Evolutionary conservation across 2,113 vertebrate species (phyloP).

Genomic region (Barbus barbus): DNA sequence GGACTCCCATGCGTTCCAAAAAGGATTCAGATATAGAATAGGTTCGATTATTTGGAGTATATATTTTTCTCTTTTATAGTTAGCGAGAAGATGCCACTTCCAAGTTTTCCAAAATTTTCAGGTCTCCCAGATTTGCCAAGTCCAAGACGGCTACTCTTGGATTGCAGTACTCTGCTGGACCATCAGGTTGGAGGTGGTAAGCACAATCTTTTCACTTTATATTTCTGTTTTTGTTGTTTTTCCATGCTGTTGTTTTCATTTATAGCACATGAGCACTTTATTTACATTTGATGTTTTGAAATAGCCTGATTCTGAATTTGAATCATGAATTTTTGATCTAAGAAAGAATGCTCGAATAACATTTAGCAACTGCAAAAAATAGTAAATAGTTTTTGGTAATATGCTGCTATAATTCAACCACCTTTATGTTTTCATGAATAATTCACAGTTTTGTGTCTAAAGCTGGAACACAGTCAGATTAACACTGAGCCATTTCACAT

Average conservation of each 20-base stretch:
- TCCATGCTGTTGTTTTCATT: not conserved
- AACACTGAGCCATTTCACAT: conserved; percentile 55
- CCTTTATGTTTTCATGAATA: not conserved
- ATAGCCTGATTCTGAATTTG: not conserved
- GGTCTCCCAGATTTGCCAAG: conserved; percentile 23
- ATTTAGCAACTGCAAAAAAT: not conserved
- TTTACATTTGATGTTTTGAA: not conserved
- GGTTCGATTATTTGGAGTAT: too few species aligned
- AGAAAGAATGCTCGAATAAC: not conserved
- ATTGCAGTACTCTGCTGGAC: conserved; percentile 46
- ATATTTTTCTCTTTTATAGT: not conserved
- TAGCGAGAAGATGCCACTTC: conserved; percentile 30
- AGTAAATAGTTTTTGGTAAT: not conserved
- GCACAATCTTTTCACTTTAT: not conserved
- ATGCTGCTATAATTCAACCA: not conserved
- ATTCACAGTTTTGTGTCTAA: not conserved
- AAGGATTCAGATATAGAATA: conserved; percentile 1
- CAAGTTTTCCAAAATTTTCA: conserved; percentile 35
- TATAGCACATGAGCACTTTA: not conserved
- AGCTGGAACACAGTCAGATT: conserved; percentile 41
- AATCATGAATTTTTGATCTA: not conserved
- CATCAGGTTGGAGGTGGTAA: conserved; percentile 22
- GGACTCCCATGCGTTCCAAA: not conserved
- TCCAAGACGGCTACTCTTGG: conserved; percentile 39
- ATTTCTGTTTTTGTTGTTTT: not conserved